Base-by-base conservation (phyloP, 2,888 invertebrate genomes). In the Pseudoips prasinana region DNA sequence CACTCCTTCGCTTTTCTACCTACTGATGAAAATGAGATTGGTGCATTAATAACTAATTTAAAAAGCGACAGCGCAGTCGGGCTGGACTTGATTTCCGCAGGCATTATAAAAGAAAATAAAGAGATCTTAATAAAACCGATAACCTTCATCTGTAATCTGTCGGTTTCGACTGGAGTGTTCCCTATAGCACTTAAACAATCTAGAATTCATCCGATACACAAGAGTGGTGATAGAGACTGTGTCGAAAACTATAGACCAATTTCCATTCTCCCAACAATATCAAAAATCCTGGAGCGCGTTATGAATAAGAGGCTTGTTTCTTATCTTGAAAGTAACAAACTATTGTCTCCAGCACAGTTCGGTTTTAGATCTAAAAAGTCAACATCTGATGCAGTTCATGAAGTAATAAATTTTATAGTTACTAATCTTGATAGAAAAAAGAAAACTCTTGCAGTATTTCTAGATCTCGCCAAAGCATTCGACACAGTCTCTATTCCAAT, bases 221-320 rank as follows among this genome's bases (percentile, higher is more conserved):
- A 20, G 7, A 20, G 7, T n/a, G 20, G 20, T 3, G n/a, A 3
- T 7, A 3, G 20, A 20, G n/a, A 20, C 20, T 20, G 20, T 20
- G 40, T 26, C 7, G 29, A 32, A 28, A 8, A 28, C 29, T 35
- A 48, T 36, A 38, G 29, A 17, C 22, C 14, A 8, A 10, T 19
- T 8, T 26, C 29, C 8, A 22, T 29, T 10, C 6, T 8, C 3
- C 20, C 20, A 5, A n/a, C 20, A 7, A 3, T 20, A 7, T 20
- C 20, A n/a, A 20, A 20, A n/a, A 20, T 20, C 7, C 7, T 20
- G 2, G 20, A 20, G 7, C 3, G 20, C 2, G n/a, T 7, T 7
- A n/a, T 20, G 2, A 20, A 20, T 20, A 20, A 3, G 2, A 20
- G 20, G 2, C 7, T 20, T n/a, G 14, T 14, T 5, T 3, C 2